Evolutionary conservation across 2,113 vertebrate genomes (phyloP).

Genomic region (Puntigrus tetrazona): DNA sequence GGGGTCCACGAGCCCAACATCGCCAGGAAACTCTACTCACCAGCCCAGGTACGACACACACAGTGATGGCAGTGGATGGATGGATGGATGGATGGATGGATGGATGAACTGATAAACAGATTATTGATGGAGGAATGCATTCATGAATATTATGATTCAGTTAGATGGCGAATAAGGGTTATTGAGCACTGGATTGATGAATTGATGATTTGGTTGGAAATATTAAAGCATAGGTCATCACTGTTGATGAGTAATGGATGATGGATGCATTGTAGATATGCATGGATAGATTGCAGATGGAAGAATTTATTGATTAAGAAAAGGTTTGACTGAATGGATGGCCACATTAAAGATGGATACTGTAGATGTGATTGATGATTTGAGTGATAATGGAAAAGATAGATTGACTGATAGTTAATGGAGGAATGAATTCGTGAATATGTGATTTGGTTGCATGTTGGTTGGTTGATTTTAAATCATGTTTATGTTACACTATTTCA

Average conservation of each 20-base stretch:
- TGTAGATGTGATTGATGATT: conserved; percentile 17
- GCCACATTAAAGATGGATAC: not conserved
- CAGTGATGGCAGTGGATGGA: not conserved
- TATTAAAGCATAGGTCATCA: not conserved
- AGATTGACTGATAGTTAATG: not conserved
- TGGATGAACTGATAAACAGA: not conserved
- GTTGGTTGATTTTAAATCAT: not conserved
- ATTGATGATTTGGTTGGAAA: not conserved
- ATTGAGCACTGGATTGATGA: not conserved
- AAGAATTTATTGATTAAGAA: not conserved
- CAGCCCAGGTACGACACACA: conserved; percentile 84
- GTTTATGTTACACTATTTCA: not conserved
- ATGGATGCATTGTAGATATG: not conserved
- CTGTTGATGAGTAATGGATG: not conserved
- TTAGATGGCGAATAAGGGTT: not conserved
- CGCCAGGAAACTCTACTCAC: conserved; percentile 83
- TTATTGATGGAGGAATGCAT: not conserved
- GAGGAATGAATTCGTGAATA: conserved; percentile 15
- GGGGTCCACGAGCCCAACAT: conserved; percentile 57
- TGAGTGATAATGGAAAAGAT: not conserved
- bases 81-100: conserved; percentile 17
- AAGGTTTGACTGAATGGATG: conserved; percentile 3
- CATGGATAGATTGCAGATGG: not conserved
- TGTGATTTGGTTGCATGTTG: not conserved
- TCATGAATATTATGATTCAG: not conserved